Evolutionary conservation across 2,888 invertebrate genomes (phyloP).

Genomic region (Hydrotaea cyrtoneurina): DNA sequence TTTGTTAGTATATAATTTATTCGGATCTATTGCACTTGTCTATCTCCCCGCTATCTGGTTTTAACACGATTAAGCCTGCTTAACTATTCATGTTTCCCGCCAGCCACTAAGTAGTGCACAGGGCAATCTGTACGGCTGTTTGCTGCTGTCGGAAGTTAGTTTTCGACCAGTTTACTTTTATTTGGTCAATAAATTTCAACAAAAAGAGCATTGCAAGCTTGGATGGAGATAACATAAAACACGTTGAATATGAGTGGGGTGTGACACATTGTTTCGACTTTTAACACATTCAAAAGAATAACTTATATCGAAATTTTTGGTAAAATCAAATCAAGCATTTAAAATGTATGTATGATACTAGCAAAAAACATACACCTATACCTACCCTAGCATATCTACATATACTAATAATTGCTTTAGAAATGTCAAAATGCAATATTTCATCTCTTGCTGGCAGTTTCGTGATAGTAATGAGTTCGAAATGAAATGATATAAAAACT

Average conservation of each 20-base stretch:
- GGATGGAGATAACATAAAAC: not conserved
- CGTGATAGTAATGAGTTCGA: not conserved
- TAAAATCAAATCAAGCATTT: not conserved
- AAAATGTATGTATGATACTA: no score
- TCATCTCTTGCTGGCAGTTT: not conserved
- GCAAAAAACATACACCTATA: not conserved
- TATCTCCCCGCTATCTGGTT: no score
- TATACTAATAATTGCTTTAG: conserved; percentile 4
- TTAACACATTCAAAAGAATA: conserved; percentile 3
- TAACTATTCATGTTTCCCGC: not conserved
- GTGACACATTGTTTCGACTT: conserved; percentile 11
- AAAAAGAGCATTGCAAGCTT: not conserved
- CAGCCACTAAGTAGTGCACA: not conserved
- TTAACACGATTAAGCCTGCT: no score
- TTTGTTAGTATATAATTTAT: no score
- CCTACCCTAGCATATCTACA: not conserved
- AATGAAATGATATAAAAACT: conserved; percentile 20
- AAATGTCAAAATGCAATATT: conserved; percentile 15
- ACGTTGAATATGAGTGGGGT: not conserved
- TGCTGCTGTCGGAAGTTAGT: not conserved
- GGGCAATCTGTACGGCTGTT: not conserved
- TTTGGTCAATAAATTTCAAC: not conserved
- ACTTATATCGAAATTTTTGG: not conserved
- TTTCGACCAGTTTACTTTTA: conserved; percentile 4
- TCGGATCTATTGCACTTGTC: no score